These are phyloP conservation scores for Camponotus vicinus DNA, from an alignment of 1,140 invertebrate genomes.

Conservation along the genomic window DNA sequence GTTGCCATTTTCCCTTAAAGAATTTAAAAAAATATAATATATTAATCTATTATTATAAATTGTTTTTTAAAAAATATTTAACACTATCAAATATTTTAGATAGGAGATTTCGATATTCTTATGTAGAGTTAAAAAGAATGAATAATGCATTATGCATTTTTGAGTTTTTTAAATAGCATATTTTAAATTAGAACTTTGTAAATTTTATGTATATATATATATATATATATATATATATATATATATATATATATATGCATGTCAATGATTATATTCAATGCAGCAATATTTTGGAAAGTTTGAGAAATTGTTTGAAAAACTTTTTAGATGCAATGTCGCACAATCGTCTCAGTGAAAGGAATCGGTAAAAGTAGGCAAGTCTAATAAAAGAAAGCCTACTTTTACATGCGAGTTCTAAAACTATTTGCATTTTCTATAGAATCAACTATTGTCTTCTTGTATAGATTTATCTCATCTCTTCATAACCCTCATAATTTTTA, in stretches of 20 bases:
- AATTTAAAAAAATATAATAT: neutral
- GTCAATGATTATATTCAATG: neutral
- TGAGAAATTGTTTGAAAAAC: neutral
- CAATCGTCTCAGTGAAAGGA: conserved; percentile 67
- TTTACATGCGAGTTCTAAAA: conserved; percentile 16
- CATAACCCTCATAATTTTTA: neutral
- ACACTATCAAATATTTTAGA: neutral
- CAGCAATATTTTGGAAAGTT: neutral
- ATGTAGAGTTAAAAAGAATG: neutral
- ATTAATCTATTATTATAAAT: neutral
- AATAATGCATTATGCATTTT: neutral
- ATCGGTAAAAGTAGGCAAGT: conserved; percentile 40
- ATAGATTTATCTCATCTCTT: conserved; percentile 28
- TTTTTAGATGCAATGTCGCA: conserved; percentile 21
- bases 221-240: no score
- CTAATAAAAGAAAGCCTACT: conserved; percentile 62
- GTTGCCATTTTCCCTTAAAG: neutral
- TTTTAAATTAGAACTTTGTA: neutral
- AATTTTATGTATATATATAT: neutral
- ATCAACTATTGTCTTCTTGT: neutral
- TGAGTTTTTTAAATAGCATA: neutral
- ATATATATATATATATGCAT: neutral
- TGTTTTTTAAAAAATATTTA: neutral
- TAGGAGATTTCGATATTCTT: neutral
- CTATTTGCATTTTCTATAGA: conserved; percentile 28